Evolutionary conservation across 2,888 invertebrate species (phyloP).

Genomic region (Baronia brevicornis): DNA sequence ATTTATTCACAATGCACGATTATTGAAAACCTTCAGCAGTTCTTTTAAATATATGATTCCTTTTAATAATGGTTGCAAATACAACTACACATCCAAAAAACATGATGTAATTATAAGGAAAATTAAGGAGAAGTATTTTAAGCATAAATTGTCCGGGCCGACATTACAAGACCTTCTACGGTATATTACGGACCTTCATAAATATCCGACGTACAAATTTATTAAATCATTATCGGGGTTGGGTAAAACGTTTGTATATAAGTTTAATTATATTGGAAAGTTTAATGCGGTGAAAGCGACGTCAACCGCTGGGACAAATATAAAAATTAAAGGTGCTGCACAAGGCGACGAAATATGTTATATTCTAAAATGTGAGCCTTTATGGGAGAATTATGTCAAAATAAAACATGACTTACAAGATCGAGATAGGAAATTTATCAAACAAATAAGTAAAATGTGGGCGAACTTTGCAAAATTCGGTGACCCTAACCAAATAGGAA

Average conservation of each 20-base stretch:
- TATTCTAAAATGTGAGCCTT: constrained; percentile 59
- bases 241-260: constrained; percentile 50
- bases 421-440: constrained; percentile 50
- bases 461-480: constrained; percentile 67
- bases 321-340: constrained; percentile 54
- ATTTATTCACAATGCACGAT: constrained; percentile 48
- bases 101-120: constrained; percentile 38
- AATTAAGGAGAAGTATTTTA: constrained; percentile 53
- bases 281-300: constrained; percentile 53
- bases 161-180: constrained; percentile 43
- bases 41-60: constrained; percentile 60
- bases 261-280: constrained; percentile 61
- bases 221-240: constrained; percentile 35
- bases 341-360: constrained; percentile 69
- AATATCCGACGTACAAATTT: constrained; percentile 60
- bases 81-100: constrained; percentile 34
- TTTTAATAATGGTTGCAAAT: constrained; percentile 45
- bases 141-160: constrained; percentile 34
- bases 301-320: constrained; percentile 32
- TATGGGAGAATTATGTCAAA: constrained; percentile 47
- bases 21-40: constrained; percentile 41
- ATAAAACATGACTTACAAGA: constrained; percentile 29
- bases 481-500: constrained; percentile 33
- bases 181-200: constrained; percentile 60
- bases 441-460: constrained; percentile 57